These are phyloP conservation scores for Gallirallus australis DNA, from an alignment of 2,797 vertebrate genomes.

Conservation along the genomic window DNA sequence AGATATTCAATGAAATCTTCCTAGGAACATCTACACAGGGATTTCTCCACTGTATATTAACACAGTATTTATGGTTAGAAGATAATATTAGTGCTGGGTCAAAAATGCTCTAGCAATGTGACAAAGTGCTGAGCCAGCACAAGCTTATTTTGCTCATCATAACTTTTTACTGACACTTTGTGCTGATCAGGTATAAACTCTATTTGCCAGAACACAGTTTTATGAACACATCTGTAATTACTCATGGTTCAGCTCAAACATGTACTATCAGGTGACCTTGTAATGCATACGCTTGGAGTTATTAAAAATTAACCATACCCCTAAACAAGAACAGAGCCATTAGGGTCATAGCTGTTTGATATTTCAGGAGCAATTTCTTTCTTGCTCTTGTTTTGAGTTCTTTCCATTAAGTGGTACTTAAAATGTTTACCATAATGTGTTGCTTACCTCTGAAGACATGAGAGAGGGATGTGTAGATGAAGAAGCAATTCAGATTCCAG, in stretches of 20 bases:
- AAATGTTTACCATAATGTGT: not conserved
- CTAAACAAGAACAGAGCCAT: not conserved
- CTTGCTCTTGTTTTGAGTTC: not conserved
- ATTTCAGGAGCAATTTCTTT: not conserved
- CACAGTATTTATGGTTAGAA: not conserved
- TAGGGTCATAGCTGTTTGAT: not conserved
- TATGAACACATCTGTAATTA: not conserved
- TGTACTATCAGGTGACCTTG: fast-evolving
- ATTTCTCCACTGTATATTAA: not conserved
- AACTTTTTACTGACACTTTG: not conserved
- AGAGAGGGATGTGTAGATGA: not conserved
- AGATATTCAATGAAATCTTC: not conserved
- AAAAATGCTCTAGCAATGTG: not conserved
- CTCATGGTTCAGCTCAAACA: not conserved
- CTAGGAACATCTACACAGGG: no score
- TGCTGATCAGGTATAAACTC: not conserved
- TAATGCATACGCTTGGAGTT: not conserved
- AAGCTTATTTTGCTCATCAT: not conserved
- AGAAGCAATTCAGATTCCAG: not conserved
- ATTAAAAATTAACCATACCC: not conserved
- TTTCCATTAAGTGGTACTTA: not conserved
- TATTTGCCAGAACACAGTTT: not conserved
- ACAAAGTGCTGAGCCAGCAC: not conserved
- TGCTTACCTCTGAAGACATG: not conserved
- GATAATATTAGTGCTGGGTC: not conserved